Evolutionary conservation across 2,888 invertebrate genomes (phyloP).

Genomic region (Smittia aterrima): DNA sequence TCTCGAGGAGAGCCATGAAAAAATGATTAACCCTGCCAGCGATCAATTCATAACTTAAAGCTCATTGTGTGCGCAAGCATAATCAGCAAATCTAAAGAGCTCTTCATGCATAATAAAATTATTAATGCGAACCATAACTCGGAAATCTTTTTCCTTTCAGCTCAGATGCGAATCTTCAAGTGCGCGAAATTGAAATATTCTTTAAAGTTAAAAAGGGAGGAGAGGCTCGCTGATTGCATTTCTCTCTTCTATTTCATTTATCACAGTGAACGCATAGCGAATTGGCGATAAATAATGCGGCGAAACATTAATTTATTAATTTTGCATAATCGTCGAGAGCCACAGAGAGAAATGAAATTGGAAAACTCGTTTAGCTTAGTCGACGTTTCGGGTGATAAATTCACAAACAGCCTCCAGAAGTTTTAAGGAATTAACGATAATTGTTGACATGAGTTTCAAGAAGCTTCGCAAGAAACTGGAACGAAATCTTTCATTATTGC

Average conservation of each 20-base stretch:
- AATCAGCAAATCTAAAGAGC: neutral
- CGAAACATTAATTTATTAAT: neutral
- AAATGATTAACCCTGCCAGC: conserved; percentile 10
- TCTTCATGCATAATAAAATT: conserved; percentile 25
- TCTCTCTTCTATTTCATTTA: conserved; percentile 8
- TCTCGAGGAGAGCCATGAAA: neutral
- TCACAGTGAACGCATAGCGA: neutral
- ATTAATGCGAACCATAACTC: conserved; percentile 1
- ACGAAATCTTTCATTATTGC: neutral
- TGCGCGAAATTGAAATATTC: neutral
- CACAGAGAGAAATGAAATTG: neutral
- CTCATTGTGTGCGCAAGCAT: neutral
- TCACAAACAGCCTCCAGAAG: neutral
- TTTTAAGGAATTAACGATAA: neutral
- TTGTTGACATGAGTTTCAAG: conserved; percentile 1
- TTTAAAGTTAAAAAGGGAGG: neutral
- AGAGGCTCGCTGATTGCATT: neutral
- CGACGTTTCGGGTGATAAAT: neutral
- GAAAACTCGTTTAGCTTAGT: neutral
- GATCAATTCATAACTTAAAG: neutral
- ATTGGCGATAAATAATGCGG: neutral
- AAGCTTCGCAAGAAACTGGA: neutral
- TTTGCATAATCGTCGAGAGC: neutral
- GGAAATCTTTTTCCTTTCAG: neutral
- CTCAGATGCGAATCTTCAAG: neutral